phyloP scores from a whole-genome alignment of 2,797 vertebrate species.

The Oreochromis grahami region DNA sequence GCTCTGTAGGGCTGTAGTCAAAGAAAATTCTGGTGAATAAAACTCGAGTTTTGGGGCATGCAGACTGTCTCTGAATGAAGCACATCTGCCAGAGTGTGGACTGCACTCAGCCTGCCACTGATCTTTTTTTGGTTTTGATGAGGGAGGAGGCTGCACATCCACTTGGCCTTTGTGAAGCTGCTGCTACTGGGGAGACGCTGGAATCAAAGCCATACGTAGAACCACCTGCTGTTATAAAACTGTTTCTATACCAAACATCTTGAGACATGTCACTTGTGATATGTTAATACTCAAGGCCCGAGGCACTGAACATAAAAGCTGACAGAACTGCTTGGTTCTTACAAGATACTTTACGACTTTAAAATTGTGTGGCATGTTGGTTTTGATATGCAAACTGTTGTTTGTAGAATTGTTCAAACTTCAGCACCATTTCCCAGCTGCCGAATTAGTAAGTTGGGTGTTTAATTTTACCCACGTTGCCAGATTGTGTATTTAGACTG shows the following conservation, averaged over 20 bases:
- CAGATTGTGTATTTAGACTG: not conserved
- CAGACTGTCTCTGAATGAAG: not conserved
- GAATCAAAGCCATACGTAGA: not conserved
- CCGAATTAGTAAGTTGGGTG: not conserved
- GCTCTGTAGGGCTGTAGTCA: not conserved
- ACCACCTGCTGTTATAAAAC: not conserved
- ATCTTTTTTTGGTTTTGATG: not conserved
- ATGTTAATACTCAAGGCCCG: not conserved
- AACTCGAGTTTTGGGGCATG: not conserved
- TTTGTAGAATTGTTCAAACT: not conserved
- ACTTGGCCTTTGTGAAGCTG: not conserved
- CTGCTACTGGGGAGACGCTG: not conserved
- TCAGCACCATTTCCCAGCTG: not conserved
- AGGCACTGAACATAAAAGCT: not conserved
- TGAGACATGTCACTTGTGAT: not conserved
- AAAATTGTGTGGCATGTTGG: not conserved
- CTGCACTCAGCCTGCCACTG: not conserved
- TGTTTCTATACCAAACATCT: not conserved
- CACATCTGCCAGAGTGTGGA: not conserved
- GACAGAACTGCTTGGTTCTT: not conserved
- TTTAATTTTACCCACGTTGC: accelerated
- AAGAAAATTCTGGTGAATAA: not conserved
- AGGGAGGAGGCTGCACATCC: not conserved
- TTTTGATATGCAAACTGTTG: not conserved
- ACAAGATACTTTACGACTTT: not conserved